Evolutionary conservation across 1,140 invertebrate species (phyloP), one percentile per base, ranked within the genome.

Genomic region (Camponotus pennsylvanicus): DNA sequence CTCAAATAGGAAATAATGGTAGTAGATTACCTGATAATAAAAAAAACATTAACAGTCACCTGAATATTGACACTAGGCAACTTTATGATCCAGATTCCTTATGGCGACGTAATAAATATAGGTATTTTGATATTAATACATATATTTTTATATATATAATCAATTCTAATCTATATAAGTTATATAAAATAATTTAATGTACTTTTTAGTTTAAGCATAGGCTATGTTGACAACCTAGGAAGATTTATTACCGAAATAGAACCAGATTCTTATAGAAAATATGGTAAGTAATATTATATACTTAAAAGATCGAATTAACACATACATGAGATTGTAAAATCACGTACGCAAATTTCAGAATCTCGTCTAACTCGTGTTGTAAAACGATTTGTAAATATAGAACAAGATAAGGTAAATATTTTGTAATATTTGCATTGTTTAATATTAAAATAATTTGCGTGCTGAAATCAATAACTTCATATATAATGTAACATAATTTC

Each of bases 181-280:
- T 9, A 71, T 9, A 1, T 49, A 49, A 45, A 80, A 21, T 63
- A 57, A 86, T 61, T 37, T 34, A 59, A 27, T 66, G 66, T 57
- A 75, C 91, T 93, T 89, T 96, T 93, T 73, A 97, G 97, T 70
- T 95, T 99, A 83, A 98, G 97, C 92, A 97, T 99, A 87, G 98
- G 98, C 18, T 96, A 97, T 92, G 97, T 99, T 45, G 98, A 98
- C 92, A 97, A 97, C 86, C 95, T 98, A 92, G 98, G 98, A 0
- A 96, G 98, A 93, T 98, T 98, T 95, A 97, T 98, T 93, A 97
- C 98, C 21, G 98, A 98, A 95, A 97, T 98, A 94, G 98, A 98
- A 93, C 97, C 97, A 5, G 97, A 98, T 93, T 97, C 98, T 27
- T 97, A 97, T 92, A 96, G 96, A 94, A 97, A 96, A 95, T 95